Percentiles rank a stretch among this genome's conserved stretches.
These are phyloP conservation scores for Vesta saturnalis DNA, from an alignment of 2,888 invertebrate species.

Conservation along the genomic window DNA sequence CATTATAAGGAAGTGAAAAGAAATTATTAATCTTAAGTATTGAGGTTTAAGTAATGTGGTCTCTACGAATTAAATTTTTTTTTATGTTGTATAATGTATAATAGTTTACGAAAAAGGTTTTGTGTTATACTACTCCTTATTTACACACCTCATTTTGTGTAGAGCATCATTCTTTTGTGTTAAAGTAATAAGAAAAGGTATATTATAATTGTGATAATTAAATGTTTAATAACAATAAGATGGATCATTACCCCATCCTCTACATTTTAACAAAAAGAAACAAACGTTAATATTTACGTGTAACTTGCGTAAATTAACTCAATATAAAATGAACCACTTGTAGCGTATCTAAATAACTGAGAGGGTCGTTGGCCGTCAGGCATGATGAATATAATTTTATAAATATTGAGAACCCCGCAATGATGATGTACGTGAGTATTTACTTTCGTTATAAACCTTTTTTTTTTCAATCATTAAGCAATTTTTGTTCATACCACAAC, in stretches of 20 bases:
- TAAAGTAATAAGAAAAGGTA: too few relatives aligned
- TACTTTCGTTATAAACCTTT: constrained; percentile 31
- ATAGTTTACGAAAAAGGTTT: too few relatives aligned
- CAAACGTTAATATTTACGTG: constrained; percentile 22
- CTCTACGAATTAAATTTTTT: too few relatives aligned
- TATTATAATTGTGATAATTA: too few relatives aligned
- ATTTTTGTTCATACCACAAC: constrained; percentile 39
- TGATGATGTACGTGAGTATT: constrained; percentile 33
- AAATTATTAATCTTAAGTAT: too few relatives aligned
- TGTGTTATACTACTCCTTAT: too few relatives aligned
- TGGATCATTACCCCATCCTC: constrained; percentile 14
- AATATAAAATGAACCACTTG: constrained; percentile 23
- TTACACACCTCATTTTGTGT: too few relatives aligned
- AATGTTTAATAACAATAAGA: constrained; percentile 3
- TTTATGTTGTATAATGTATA: too few relatives aligned
- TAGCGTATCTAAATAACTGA: constrained; percentile 36
- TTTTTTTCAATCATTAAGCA: constrained; percentile 20
- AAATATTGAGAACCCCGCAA: constrained; percentile 32
- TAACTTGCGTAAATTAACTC: constrained; percentile 26
- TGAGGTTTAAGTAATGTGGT: too few relatives aligned
- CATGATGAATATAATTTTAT: constrained; percentile 34
- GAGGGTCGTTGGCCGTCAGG: constrained; percentile 38
- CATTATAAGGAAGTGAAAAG: too few relatives aligned
- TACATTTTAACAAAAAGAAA: constrained; percentile 5
- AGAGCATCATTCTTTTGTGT: too few relatives aligned